A percentile compares a stretch with the other conserved stretches of the same genome.
Conservation (phyloP, 2,113 vertebrate species). For the Pagrus major region DNA sequence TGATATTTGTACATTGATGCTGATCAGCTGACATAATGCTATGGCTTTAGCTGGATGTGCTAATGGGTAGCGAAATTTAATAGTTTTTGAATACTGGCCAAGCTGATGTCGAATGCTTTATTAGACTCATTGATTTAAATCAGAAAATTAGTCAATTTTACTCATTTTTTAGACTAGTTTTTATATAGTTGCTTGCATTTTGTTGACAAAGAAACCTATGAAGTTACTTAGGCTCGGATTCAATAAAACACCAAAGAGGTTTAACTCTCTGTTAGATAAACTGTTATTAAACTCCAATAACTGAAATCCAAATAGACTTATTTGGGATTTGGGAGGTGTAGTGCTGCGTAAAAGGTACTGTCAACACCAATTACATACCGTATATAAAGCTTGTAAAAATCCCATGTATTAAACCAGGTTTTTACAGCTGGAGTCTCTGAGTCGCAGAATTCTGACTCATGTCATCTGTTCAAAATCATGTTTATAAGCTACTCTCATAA, state of each 20-base stretch:
- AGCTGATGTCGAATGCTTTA: not conserved
- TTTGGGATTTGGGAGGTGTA: not conserved
- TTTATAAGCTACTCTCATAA: not conserved
- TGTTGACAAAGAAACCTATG: not conserved
- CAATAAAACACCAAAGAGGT: not conserved
- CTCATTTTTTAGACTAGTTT: not conserved
- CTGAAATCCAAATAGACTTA: not conserved
- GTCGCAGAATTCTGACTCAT: not conserved
- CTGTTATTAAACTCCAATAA: not conserved
- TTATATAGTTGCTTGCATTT: not conserved
- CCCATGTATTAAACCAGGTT: not conserved
- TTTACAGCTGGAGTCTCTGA: not conserved
- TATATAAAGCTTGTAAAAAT: not conserved
- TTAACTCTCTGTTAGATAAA: not conserved
- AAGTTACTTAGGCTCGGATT: not conserved
- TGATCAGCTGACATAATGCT: conserved; percentile 13
- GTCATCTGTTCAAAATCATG: not conserved
- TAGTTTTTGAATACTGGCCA: not conserved
- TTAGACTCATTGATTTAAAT: not conserved
- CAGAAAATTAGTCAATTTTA: not conserved
- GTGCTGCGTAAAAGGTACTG: not conserved
- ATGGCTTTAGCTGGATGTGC: not conserved
- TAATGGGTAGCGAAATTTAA: not conserved
- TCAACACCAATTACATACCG: conserved; percentile 6
- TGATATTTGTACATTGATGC: not conserved